Evolutionary conservation across 2,888 invertebrate genomes (phyloP).

Genomic region (Morpho achilles): DNA sequence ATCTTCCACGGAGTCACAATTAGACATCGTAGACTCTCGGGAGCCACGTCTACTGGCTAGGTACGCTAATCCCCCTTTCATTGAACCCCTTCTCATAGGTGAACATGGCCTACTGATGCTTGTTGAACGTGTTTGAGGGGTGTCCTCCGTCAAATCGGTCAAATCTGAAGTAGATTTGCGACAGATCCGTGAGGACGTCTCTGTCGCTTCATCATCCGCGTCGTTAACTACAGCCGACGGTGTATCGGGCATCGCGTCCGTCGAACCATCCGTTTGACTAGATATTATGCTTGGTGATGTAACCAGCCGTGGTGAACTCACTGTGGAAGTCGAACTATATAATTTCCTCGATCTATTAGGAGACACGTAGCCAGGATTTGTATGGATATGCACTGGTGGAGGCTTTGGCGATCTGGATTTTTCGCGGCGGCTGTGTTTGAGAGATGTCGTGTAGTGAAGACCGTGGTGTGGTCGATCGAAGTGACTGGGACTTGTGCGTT

Average conservation of each 20-base stretch:
- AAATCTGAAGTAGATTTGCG: conserved; percentile 89
- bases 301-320: conserved; percentile 61
- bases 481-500: conserved; percentile 63
- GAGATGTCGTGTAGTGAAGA: conserved; percentile 61
- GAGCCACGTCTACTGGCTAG: conserved; percentile 92
- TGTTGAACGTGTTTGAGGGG: conserved; percentile 80
- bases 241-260: conserved; percentile 61
- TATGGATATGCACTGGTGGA: conserved; percentile 79
- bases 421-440: conserved; percentile 63
- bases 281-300: conserved; percentile 72
- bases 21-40: conserved; percentile 86
- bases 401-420: conserved; percentile 71
- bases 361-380: conserved; percentile 81
- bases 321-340: conserved; percentile 68
- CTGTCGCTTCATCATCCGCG: conserved; percentile 68
- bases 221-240: conserved; percentile 61
- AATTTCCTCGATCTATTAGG: conserved; percentile 66
- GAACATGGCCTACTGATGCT: conserved; percentile 81
- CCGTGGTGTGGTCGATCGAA: conserved; percentile 50
- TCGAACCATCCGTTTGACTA: conserved; percentile 70
- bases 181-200: conserved; percentile 73
- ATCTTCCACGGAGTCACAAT: conserved; percentile 83
- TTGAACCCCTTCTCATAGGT: conserved; percentile 83
- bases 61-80: conserved; percentile 86
- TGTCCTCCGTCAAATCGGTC: conserved; percentile 79